Percentiles rank a stretch among this genome's conserved stretches.
Conservation (phyloP, 2,888 invertebrate species). For the Hanleya hanleyi region DNA sequence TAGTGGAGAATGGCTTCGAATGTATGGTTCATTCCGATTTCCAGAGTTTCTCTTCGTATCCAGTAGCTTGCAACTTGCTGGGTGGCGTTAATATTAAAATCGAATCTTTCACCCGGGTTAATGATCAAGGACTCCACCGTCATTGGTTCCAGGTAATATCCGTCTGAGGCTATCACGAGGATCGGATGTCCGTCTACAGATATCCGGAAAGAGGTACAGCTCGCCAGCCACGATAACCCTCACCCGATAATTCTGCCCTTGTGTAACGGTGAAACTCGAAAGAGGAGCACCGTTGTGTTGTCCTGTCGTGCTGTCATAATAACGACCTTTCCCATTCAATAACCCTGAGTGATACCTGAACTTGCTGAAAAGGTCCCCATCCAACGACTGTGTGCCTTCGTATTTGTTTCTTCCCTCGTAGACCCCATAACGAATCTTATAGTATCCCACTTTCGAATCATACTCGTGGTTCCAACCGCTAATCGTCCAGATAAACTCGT, state of each 20-base stretch:
- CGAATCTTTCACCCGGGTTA: constrained; percentile 35
- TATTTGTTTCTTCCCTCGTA: constrained; percentile 36
- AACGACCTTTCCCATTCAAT: constrained; percentile 56
- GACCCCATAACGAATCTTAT: constrained; percentile 44
- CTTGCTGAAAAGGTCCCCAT: constrained; percentile 40
- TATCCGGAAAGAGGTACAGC: constrained; percentile 45
- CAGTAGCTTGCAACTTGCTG: constrained; percentile 50
- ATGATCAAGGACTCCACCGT: constrained; percentile 39
- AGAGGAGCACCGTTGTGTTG: constrained; percentile 42
- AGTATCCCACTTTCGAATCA: constrained; percentile 42
- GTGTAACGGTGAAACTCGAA: constrained; percentile 36
- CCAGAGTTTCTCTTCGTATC: constrained; percentile 52
- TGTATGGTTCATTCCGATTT: constrained; percentile 26
- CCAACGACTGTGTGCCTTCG: constrained; percentile 29
- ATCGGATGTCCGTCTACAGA: constrained; percentile 54
- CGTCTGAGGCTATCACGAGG: constrained; percentile 50
- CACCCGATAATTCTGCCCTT: constrained; percentile 42
- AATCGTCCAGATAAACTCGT: constrained; percentile 47
- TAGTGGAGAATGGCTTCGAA: constrained; percentile 48
- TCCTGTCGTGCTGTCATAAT: constrained; percentile 20
- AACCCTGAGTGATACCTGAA: constrained; percentile 44
- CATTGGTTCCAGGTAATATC: constrained; percentile 47
- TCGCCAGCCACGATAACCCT: constrained; percentile 50
- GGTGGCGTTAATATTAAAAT: constrained; percentile 52
- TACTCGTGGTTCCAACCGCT: constrained; percentile 55